Evolutionary conservation across 2,113 vertebrate species (phyloP), one percentile per base, ranked within the genome.

Genomic region (Pedetes capensis): DNA sequence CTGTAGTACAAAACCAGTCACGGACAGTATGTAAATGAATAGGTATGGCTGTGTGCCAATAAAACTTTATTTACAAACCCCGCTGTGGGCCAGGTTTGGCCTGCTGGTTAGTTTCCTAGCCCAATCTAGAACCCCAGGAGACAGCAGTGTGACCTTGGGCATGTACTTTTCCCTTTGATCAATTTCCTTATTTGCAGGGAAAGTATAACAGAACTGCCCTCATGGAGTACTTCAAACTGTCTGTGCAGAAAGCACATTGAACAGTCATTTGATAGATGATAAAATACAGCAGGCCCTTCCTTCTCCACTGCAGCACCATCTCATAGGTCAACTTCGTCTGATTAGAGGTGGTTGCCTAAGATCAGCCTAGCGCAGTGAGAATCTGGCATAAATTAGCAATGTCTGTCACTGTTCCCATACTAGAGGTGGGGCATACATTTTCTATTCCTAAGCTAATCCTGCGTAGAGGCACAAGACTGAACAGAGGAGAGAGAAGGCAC

Each of bases 51-150:
- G 0, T 61, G 27, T 63, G 57, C 42, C 34, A 75, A n/a, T 69
- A 76, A 85, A 91, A 64, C 89, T 89, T 96, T 91, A 93, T 89
- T 83, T 61, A 90, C 11, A 80, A 76, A 59, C 64, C 37, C 68
- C 12, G 0, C n/a, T 37, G 1, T 27, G 51, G 78, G 53, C 82
- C 32, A 20, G 49, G 10, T 69, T 32, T 53, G 44, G 64, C 39
- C 34, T 47, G 6, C 42, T 32, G 55, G 44, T 64, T 23, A 7
- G 32, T 39, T n/a, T 72, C 20, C 71, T 27, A 23, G 29, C 6
- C 59, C 22, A 37, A 61, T 86, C 34, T 74, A 79, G 95, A 86
- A 44, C 5, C 37, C n/a, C 44, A 39, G 39, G 39, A 63, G 18
- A 69, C 59, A 84, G 51, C 44, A 34, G 23, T 84, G 39, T 66